These are phyloP conservation scores for Agriopis marginaria DNA, from an alignment of 2,888 invertebrate species.

Conservation along the genomic window DNA sequence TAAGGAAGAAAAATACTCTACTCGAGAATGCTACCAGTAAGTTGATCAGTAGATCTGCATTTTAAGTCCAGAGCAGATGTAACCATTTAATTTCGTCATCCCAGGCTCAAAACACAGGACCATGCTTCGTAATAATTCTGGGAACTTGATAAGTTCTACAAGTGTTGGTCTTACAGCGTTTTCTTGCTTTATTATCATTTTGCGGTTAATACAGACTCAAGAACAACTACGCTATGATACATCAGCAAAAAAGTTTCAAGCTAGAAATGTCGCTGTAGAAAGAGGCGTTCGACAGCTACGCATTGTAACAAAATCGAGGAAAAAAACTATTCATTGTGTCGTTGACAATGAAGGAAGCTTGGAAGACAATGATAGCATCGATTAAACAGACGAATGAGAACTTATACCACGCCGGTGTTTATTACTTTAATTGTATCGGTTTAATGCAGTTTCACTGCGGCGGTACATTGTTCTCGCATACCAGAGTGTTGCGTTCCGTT, in stretches of 20 bases:
- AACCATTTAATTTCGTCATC: constrained; percentile 47
- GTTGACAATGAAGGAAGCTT: constrained; percentile 70
- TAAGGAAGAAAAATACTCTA: constrained; percentile 52
- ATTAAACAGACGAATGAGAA: constrained; percentile 79
- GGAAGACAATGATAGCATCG: constrained; percentile 79
- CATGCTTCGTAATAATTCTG: not conserved
- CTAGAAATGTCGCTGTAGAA: constrained; percentile 60
- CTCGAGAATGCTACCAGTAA: constrained; percentile 57
- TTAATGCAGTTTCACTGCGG: constrained; percentile 77
- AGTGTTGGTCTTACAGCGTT: constrained; percentile 59
- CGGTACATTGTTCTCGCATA: constrained; percentile 75
- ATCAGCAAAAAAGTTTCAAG: constrained; percentile 54
- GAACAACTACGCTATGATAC: constrained; percentile 57
- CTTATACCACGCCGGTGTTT: constrained; percentile 71
- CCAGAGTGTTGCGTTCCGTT: constrained; percentile 68
- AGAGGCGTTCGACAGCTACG: constrained; percentile 67
- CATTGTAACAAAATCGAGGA: constrained; percentile 68
- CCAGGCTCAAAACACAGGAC: constrained; percentile 10
- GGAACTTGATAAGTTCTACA: constrained; percentile 36
- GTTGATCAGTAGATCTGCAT: constrained; percentile 48
- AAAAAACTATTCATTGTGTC: constrained; percentile 77
- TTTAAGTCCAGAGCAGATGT: constrained; percentile 54
- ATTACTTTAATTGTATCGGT: constrained; percentile 81
- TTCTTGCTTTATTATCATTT: constrained; percentile 70
- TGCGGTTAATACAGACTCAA: constrained; percentile 72